Evolutionary conservation across 2,888 invertebrate species (phyloP), one percentile per base, ranked within the genome.

Genomic region (Harpalus rubripes): DNA sequence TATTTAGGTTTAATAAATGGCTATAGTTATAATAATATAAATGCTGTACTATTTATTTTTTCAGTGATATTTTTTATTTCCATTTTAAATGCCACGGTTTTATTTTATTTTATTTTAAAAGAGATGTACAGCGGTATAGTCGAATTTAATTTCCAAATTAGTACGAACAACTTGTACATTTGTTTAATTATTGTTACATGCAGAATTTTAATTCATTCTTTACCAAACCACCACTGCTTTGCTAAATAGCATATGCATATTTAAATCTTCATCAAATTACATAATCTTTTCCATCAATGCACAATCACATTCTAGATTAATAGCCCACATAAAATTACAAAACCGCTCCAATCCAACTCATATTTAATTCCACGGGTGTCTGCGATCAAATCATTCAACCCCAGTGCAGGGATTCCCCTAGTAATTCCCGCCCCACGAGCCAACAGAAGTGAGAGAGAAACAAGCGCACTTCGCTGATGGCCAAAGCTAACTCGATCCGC

Each of bases 291-390:
- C 4, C 18, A 41, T 44, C 72, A 74, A 74, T 74, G 72, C 72
- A 74, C 7, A 44, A 74, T 74, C 72, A 44, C 44, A 74, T 15
- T 44, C 18, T 7, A 18, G 72, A 74, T 74, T 74, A 41, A 74
- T n/a, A 26, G 15, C 15, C 44, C 18, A 41, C 72, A 44, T 44
- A 74, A 74, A 68, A 68, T 68, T 68, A 63, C 22, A 63, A 18
- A 26, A 18, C 63, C 63, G 18, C 22, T 63, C 63, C 12, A 65
- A 72, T 44, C 72, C 16, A 22, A 72, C 72, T 74, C 44, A 15
- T 44, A 74, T 74, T 74, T 74, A 74, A 74, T 74, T 44, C 72
- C 72, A 44, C 44, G 15, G 44, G 22, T 22, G 44, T 74, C 41
- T 44, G 44, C 72, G 44, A 74, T 74, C 72, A 74, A 74, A 74